These are phyloP conservation scores for Strigamia crassipes DNA, from an alignment of 2,888 invertebrate genomes.

Conservation along the genomic window DNA sequence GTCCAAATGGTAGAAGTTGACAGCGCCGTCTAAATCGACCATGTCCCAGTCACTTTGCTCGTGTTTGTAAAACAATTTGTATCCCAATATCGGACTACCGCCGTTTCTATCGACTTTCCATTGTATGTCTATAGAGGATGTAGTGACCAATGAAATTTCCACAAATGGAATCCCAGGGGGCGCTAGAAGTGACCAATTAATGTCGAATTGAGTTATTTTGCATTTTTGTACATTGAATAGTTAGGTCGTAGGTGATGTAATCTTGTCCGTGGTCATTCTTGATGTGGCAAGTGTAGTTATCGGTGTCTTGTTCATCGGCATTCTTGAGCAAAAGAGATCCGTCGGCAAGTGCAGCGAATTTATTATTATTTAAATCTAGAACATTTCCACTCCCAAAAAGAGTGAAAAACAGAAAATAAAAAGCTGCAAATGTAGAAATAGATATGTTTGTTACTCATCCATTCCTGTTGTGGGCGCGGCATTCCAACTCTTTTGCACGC, in stretches of 20 bases:
- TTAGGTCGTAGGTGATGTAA: conserved; percentile 86
- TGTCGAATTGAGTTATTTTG: too few relatives aligned
- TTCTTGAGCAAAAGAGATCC: conserved; percentile 87
- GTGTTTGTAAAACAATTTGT: background rate
- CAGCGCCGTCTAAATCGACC: conserved; percentile 65
- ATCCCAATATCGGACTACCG: background rate
- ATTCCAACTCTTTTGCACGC: conserved; percentile 57
- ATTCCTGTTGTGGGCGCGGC: conserved; percentile 55
- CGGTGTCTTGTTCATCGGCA: conserved; percentile 85
- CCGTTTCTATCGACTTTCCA: conserved; percentile 53
- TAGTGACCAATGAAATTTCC: conserved; percentile 70
- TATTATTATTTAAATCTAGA: conserved; percentile 64
- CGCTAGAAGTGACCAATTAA: background rate
- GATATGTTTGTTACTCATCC: conserved; percentile 52
- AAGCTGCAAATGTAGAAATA: background rate
- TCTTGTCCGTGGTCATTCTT: conserved; percentile 92
- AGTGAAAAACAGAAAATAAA: background rate
- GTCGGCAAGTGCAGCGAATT: conserved; percentile 82
- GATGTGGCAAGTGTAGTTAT: conserved; percentile 91
- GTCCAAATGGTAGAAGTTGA: background rate
- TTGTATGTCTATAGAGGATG: conserved; percentile 68
- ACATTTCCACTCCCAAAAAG: conserved; percentile 29
- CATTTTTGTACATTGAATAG: conserved; percentile 71
- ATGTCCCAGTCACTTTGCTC: conserved; percentile 55
- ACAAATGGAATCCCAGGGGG: conserved; percentile 70